Evolutionary conservation across 2,797 vertebrate species (phyloP).

Genomic region (Tamandua tetradactyla): DNA sequence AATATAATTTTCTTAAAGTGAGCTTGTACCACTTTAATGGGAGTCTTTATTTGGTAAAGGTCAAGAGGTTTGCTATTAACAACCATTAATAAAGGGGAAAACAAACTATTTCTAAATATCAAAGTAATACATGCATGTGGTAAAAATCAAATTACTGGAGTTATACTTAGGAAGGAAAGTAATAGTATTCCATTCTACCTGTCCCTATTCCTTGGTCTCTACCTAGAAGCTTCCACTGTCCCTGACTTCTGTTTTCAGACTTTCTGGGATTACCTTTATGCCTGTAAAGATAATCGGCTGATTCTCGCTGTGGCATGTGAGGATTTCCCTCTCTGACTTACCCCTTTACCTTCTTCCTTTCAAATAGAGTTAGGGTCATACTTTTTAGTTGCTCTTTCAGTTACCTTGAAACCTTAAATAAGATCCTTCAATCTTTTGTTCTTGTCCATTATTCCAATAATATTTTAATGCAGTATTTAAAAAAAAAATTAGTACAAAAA

Average conservation of each 20-base stretch:
- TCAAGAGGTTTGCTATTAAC: not conserved
- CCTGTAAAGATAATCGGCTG: not conserved
- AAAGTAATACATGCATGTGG: accelerated
- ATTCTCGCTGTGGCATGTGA: not conserved
- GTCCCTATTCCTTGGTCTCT: not conserved
- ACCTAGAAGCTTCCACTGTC: not conserved
- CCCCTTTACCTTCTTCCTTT: not conserved
- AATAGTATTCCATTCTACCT: no score
- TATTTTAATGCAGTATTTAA: no score
- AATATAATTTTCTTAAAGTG: not conserved
- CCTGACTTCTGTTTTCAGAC: not conserved
- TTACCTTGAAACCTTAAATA: not conserved
- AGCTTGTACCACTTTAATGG: not conserved
- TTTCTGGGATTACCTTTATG: not conserved
- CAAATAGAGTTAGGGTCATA: not conserved
- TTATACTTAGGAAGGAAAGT: accelerated
- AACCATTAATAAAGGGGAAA: not conserved
- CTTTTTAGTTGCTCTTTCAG: no score
- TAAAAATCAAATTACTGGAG: not conserved
- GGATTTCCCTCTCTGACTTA: no score
- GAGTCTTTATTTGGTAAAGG: not conserved
- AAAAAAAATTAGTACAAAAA: no score
- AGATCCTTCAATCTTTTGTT: not conserved
- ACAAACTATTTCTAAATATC: not conserved
- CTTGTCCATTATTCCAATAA: no score